Evolutionary conservation across 2,113 vertebrate genomes (phyloP), one percentile per base, ranked within the genome.

Genomic region (Anser brachyrhynchus): DNA sequence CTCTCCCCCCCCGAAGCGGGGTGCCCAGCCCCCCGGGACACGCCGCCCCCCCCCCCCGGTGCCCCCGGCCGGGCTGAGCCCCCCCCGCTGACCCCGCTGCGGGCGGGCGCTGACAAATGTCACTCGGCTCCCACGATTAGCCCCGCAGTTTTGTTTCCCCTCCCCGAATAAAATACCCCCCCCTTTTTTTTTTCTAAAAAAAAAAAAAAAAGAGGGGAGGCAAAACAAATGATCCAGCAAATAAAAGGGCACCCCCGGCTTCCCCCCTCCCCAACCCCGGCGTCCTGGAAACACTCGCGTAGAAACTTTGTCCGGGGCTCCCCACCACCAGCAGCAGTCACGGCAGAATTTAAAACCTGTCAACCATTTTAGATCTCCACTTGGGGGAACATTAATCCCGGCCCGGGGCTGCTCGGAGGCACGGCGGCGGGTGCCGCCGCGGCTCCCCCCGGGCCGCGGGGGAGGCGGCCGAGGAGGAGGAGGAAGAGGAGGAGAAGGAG

Each of bases 351-450:
- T 81, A 88, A 96, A 97, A 98, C 94, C 98, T 98, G 97, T 98
- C 98, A 98, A 98, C 97, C 98, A 98, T 98, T 97, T 98, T 98
- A 97, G 98, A 89, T 96, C 84, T 75, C 94, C 95, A 79, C 85
- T 96, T 95, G 46, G 75, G 93, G 92, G 84, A 95, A 92, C 90
- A 91, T 49, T 21, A 49, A 49, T 49, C 46, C 41, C 61, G 78
- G 81, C 78, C 39, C 75, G 39, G 49, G 78, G 93, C 59, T n/a
- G n/a, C 59, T 61, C 59, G 21, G n/a, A 21, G 59, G 58, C 58
- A 59, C 58, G 58, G 58, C 58, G 35, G 58, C 78, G 35, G 49
- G 81, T 10, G 20, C 46, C 92, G 90, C 96, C 92, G 87, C 92
- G 21, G 87, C 64, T 84, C 82, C 94, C 82, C 79, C 66, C 58